These are phyloP conservation scores for Burhinus bistriatus DNA, from an alignment of 2,113 vertebrate genomes.

Conservation along the genomic window DNA sequence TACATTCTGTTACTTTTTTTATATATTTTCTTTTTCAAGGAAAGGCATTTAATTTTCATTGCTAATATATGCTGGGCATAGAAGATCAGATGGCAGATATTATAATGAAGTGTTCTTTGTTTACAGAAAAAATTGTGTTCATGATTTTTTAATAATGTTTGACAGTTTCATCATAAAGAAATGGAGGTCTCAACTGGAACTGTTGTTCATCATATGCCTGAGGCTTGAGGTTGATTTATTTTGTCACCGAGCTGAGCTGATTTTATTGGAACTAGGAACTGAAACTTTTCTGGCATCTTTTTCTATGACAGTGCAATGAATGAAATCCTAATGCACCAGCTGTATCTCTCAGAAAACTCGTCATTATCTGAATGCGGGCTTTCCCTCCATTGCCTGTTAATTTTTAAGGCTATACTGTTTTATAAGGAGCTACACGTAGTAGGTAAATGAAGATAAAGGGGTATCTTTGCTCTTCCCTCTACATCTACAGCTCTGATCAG, in stretches of 20 bases:
- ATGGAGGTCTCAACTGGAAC: not conserved
- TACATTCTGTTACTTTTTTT: not conserved
- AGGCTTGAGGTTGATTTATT: constrained; percentile 17
- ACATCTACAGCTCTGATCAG: not conserved
- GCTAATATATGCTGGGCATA: not conserved
- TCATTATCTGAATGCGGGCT: not conserved
- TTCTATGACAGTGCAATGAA: not conserved
- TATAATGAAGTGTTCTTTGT: not conserved
- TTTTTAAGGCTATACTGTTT: not conserved
- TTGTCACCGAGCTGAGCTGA: not conserved
- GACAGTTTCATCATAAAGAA: not conserved
- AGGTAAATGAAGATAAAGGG: not conserved
- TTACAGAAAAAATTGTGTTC: constrained; percentile 29
- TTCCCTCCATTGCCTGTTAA: not conserved
- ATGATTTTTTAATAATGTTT: constrained; percentile 49
- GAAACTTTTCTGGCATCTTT: not conserved
- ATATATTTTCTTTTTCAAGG: not conserved
- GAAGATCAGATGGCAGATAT: constrained; percentile 15
- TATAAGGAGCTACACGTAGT: not conserved
- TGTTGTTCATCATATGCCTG: not conserved
- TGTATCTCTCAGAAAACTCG: not conserved
- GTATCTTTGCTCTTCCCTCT: not conserved
- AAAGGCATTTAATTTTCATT: not conserved
- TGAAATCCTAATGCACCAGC: not conserved
- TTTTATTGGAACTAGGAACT: not conserved